Base-by-base conservation (phyloP, 2,113 vertebrate species). In the Australoheros scitulus region DNA sequence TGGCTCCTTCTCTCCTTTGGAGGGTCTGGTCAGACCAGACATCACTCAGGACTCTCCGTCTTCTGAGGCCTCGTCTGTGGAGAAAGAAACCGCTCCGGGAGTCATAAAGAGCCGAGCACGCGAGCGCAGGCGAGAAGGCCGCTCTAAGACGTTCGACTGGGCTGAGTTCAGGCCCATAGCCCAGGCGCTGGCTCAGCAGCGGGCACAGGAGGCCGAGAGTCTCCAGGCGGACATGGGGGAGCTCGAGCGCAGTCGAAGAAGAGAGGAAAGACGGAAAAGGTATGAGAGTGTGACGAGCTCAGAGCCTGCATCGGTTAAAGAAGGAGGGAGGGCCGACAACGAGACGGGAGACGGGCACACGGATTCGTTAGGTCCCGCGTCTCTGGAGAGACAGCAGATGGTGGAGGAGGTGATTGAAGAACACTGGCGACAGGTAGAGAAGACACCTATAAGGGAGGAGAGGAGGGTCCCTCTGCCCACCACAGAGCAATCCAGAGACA, bases 111-210 rank as follows among this genome's bases (percentile, higher is more conserved):
- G 96, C 79, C 85, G 96, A 4, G 95, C 92, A 0, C 91, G 94
- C 0, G 96, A 96, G n/a, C 94, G 96, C 8, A 84, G 95, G 41
- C 89, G 95, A 56, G 96, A 96, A 50, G 96, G 96, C 9, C 93
- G 96, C 17, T 96, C 96, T 1, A 97, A 97, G 90, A 97, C 96
- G 0, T 96, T 97, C 1, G 96, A 97, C 92, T 97, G 96, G 96
- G 96, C 96, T 0, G 96, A 96, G 92, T 97, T 97, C 91, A 92
- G 96, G 29, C 95, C 96, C 24, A 96, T 96, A 7, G 96, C 96
- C 29, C 96, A 96, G 92, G 96, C 95, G 17, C 83, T 97, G 85
- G 96, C 96, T 11, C 95, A 96, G 93, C 94, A 96, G 86, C 82
- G 96, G 60, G 94, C 94, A 1, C 91, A 93, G 56, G 95, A 96